A percentile compares a stretch with the other conserved stretches of the same genome.
phyloP scores from a whole-genome alignment of 1,140 invertebrate species.

The Zeugodacus cucurbitae region DNA sequence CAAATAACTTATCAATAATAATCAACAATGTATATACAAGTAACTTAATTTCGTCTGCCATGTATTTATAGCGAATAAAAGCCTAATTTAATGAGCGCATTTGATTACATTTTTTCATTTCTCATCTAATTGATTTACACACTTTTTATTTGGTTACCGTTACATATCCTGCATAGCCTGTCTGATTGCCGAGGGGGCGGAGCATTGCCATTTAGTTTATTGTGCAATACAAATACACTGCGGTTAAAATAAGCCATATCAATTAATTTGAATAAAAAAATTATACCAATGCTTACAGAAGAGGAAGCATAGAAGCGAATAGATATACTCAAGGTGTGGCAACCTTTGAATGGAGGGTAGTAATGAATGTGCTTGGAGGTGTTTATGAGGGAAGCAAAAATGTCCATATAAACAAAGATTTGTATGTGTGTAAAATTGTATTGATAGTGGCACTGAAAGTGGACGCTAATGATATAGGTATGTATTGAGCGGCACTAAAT shows the following conservation, averaged over 20 bases:
- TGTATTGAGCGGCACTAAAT: no score
- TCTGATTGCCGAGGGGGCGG: not conserved
- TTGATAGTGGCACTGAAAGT: not conserved
- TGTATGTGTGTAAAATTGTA: not conserved
- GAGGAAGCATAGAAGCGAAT: not conserved
- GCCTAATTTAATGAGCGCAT: conserved; percentile 30
- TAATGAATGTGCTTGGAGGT: not conserved
- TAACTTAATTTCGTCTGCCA: conserved; percentile 19
- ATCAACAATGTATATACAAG: not conserved
- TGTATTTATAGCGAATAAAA: conserved; percentile 21
- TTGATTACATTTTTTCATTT: conserved; percentile 26
- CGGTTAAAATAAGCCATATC: not conserved
- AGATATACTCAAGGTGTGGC: not conserved
- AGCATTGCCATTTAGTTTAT: not conserved
- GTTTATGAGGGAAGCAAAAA: not conserved
- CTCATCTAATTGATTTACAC: not conserved
- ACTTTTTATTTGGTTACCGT: not conserved
- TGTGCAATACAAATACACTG: not conserved
- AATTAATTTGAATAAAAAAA: conserved; percentile 23
- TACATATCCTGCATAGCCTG: no score
- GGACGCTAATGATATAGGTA: not conserved
- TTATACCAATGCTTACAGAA: not conserved
- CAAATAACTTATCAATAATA: conserved; percentile 31
- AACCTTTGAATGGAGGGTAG: not conserved
- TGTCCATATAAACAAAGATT: not conserved